phyloP scores from a whole-genome alignment of 2,888 invertebrate genomes.

The Hemistola chrysoprasaria region DNA sequence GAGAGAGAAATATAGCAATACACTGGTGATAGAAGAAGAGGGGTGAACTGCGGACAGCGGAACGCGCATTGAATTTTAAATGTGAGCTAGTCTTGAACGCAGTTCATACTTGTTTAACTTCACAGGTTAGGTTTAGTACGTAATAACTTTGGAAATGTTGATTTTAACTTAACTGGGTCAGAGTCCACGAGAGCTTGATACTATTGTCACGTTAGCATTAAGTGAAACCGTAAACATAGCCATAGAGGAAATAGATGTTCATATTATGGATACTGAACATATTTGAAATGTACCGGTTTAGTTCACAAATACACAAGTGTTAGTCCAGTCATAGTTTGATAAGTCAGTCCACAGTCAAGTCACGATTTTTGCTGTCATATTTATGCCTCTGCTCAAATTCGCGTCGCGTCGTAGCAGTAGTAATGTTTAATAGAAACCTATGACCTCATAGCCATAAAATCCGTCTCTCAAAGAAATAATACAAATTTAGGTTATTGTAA shows the following conservation, averaged over 20 bases:
- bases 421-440: conserved; percentile 24
- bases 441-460: conserved; percentile 25
- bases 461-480: no score
- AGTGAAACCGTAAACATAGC: no score
- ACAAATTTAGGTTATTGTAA: no score
- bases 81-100: conserved; percentile 44
- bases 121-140: conserved; percentile 37
- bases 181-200: background rate
- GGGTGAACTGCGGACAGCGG: conserved; percentile 65
- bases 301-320: no score
- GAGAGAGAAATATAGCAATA: conserved; percentile 38
- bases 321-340: background rate
- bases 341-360: conserved; percentile 9
- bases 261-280: no score
- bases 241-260: no score
- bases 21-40: conserved; percentile 37
- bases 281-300: no score
- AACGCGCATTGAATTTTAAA: conserved; percentile 72
- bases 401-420: conserved; percentile 9
- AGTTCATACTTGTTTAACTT: conserved; percentile 44
- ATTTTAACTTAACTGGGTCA: conserved; percentile 8
- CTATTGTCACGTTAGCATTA: no score
- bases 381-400: conserved; percentile 21
- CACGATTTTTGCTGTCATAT: conserved; percentile 16
- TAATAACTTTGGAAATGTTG: conserved; percentile 21